Base-by-base conservation (phyloP, 2,888 invertebrate genomes). In the Diarsia mendica region DNA sequence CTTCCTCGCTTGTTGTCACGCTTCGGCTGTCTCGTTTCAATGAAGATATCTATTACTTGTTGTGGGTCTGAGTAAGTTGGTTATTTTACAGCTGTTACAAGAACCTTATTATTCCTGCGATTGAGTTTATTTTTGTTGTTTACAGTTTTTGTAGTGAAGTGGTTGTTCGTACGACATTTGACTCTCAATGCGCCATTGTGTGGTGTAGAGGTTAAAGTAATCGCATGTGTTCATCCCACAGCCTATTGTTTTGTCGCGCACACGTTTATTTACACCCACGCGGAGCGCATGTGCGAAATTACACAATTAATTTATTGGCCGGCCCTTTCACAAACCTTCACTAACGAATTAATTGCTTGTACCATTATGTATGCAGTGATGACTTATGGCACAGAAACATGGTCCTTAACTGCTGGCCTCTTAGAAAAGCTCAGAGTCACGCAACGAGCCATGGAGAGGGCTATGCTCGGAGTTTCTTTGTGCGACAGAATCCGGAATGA, bases 191-290 rank as follows among this genome's bases (percentile, higher is more conserved):
- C 79, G 74, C 89, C 78, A 92, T 93, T 92, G 92, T 91, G 82
- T 80, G 74, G 78, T 87, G 82, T 86, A 80, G 86, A 89, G 89
- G 89, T 88, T 89, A 87, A 86, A 89, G 68, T 85, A 79, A 80
- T 86, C 84, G 86, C 87, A 86, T 88, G 83, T 85, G 88, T 87
- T 86, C 92, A 90, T 93, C 94, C 94, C 92, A 94, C 94, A 90
- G 89, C 76, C 93, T 87, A 94, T 94, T 94, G 94, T 94, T 90
- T 88, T 84, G 87, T 88, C 80, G 83, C 75, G 73, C 82, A 84
- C 82, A 86, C 79, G 90, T 91, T 88, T 90, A 86, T 87, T 84
- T 81, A 89, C 88, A 83, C 91, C 91, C 85, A 92, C 92, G 83
- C 72, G 65, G 63, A 79, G 81, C 77, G 79, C 80, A 87, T 86